Base-by-base conservation (phyloP, 1,140 invertebrate genomes). In the Habropoda laboriosa region DNA sequence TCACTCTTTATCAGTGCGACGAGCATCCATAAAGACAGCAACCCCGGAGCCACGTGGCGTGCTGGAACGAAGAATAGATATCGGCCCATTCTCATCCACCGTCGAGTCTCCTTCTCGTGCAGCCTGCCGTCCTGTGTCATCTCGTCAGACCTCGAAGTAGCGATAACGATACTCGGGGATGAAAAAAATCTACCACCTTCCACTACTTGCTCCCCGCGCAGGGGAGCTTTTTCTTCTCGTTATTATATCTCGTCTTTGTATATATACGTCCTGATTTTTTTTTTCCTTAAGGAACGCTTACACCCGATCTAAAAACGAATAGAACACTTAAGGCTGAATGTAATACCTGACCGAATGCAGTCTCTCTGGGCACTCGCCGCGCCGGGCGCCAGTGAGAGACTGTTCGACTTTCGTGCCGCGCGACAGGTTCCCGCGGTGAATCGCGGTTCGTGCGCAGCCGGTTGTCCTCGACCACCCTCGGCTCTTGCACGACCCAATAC, bases 21-120 rank as follows among this genome's bases (percentile, higher is more conserved):
- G 79, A 79, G 72, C 80, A 87, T 67, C 64, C 89, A 90, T 74
- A 67, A 47, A 45, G 85, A 80, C 85, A 89, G 84, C 85, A 91
- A 79, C 80, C 86, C 77, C 13, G 81, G 71, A 78, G 88, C 85
- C 90, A 91, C 90, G 90, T 91, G 90, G 89, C 78, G 73, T 38
- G 42, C n/a, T 32, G 80, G 64, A 80, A 66, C 58, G 73, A 60
- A 70, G 78, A 78, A 51, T 38, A 70, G 53, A 27, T 24, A 70
- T 77, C 82, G 85, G 66, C 77, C 72, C 55, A 70, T 81, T 81
- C 70, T 74, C 24, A 64, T 77, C 64, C 70, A 73, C 30, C 79
- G 70, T 75, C 66, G 57, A 21, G 68, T n/a, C 63, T 40, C 24
- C 57, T 49, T n/a, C 45, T 49, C 53, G 71, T 27, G 27, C 58